phyloP scores from a whole-genome alignment of 1,140 invertebrate genomes.

The Neodiprion pinetum region DNA sequence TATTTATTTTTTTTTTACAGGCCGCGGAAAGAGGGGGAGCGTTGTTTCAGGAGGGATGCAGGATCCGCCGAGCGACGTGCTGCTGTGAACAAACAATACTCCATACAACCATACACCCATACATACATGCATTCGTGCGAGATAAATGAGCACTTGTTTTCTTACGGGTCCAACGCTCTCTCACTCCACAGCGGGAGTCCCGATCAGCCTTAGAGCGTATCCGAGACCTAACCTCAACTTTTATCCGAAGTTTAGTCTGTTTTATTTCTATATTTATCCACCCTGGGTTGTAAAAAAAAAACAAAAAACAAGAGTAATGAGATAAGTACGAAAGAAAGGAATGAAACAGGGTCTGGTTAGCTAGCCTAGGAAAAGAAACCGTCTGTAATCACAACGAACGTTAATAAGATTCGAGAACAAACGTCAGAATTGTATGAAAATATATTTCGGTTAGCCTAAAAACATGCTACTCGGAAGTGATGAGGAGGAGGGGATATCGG shows the following conservation, averaged over 20 bases:
- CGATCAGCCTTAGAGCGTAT: neutral
- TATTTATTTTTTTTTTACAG: no score
- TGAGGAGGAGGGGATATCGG: neutral
- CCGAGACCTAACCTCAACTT: neutral
- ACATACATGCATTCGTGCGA: neutral
- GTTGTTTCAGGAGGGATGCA: no score
- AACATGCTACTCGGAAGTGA: neutral
- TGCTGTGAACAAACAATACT: no score
- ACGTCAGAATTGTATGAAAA: neutral
- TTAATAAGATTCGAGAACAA: neutral
- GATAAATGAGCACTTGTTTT: constrained; percentile 2
- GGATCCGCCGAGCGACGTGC: no score
- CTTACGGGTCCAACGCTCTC: neutral
- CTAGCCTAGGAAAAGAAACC: neutral
- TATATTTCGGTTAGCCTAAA: no score
- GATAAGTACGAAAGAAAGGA: neutral
- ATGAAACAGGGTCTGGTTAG: neutral
- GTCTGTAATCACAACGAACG: neutral
- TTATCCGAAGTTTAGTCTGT: no score
- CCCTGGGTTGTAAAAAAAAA: no score
- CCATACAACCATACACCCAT: no score
- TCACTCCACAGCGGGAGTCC: neutral
- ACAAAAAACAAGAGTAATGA: no score
- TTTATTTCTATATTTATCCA: no score
- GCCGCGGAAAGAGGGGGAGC: no score